phyloP scores from a whole-genome alignment of 2,797 vertebrate species.

The Balearica regulorum region DNA sequence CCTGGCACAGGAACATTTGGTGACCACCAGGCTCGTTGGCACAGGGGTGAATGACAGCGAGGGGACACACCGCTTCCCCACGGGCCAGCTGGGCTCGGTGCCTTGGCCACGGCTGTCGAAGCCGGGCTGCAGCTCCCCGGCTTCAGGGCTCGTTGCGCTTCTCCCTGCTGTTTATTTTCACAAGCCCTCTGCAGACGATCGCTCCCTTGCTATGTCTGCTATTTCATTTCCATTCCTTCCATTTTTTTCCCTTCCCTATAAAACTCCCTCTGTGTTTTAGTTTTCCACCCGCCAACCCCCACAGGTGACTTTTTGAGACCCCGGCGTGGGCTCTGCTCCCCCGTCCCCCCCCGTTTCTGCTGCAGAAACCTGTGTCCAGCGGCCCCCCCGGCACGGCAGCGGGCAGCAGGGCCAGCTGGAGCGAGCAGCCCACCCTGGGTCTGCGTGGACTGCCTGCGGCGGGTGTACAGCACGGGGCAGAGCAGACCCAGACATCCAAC shows the following conservation, averaged over 20 bases:
- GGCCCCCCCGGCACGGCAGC: neutral
- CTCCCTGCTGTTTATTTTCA: slow-evolving; percentile 7
- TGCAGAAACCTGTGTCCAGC: neutral
- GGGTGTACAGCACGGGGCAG: accelerated
- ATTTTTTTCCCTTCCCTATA: neutral
- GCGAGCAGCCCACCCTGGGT: neutral
- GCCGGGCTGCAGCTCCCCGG: accelerated
- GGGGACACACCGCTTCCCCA: neutral
- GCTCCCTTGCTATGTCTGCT: neutral
- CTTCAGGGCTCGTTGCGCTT: neutral
- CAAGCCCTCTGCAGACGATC: neutral
- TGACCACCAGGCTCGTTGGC: neutral
- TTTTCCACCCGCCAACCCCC: neutral
- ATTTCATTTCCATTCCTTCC: slow-evolving; percentile 6
- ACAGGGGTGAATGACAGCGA: neutral
- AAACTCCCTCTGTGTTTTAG: neutral
- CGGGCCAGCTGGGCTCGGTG: accelerated
- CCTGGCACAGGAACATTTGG: neutral
- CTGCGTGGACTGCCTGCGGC: accelerated
- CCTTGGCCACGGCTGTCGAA: accelerated
- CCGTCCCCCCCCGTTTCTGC: neutral
- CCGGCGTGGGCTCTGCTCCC: accelerated
- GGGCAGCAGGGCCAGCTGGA: neutral
- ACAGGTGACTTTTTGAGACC: neutral
- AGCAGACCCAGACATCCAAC: neutral